Base-by-base conservation (phyloP, 2,888 invertebrate genomes). In the Druceiella hillmani region DNA sequence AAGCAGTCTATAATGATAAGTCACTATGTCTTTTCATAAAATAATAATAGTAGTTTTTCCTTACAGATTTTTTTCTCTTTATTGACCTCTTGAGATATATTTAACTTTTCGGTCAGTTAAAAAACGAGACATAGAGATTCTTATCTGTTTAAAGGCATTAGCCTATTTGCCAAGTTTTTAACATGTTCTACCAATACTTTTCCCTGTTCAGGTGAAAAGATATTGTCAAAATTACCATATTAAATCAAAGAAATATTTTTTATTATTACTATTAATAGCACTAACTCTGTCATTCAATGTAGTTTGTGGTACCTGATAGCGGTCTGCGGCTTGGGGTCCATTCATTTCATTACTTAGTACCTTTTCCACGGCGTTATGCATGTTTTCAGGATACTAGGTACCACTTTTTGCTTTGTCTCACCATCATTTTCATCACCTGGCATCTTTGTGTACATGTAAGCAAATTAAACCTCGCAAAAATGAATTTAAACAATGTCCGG, bases 371-470 rank as follows among this genome's bases (percentile, higher is more conserved):
- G 39, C 41, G 36, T 30, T 42, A 33, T 32, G 38, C 41, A 45
- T 45, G 26, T 45, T 33, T 5, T 13, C 40, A 10, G 46, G 40
- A 33, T 41, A 29, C 40, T 41, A 47, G n/a, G n/a, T n/a, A 15
- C 29, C 34, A 25, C 45, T 44, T 34, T 46, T 47, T 32, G 44
- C 44, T 36, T 43, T 32, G 17, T 41, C 43, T 33, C 12, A 39
- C 40, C 40, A 30, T 40, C 42, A 36, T 47, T 48, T 34, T 37
- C 37, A 17, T 39, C 34, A 26, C 41, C 25, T 40, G 36, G 24
- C 48, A 45, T 49, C 30, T 42, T 41, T 27, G 42, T 42, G 35
- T 43, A 43, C 31, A 32, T 37, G 30, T 43, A 43, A 43, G 13
- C 27, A 26, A 43, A 31, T 17, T 15, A 13, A 28, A 36, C 12